Base-by-base conservation (phyloP, 2,888 invertebrate genomes). In the Aporophyla lueneburgensis region DNA sequence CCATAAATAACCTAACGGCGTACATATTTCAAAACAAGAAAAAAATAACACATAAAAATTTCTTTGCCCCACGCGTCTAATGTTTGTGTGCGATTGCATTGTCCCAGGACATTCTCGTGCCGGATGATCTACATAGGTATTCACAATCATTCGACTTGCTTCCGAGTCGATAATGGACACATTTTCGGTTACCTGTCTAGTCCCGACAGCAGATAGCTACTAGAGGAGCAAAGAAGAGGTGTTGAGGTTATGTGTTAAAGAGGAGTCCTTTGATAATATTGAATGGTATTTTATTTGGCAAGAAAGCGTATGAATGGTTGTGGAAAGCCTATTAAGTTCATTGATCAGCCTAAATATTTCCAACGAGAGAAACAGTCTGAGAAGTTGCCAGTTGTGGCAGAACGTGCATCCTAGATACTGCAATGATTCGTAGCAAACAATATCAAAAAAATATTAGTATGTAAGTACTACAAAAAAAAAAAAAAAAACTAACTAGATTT, bases 1-100 rank as follows among this genome's bases (percentile, higher is more conserved):
- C 95, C 93, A 96, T 96, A 96, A 96, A 96, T 96, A 96, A 95
- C 92, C 91, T 94, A 96, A 96, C 95, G 95, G 95, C 93, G 95
- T 93, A 95, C 96, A 96, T 96, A 96, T 96, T 96, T 96, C 96
- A 96, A 96, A 96, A 96, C 96, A 96, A 96, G 93, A 94, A 95
- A 95, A 94, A 94, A 95, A 95, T 93, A 94, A 95, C 94, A 96
- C 95, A 96, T 95, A 96, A 96, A 95, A 96, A 91, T 91, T 95
- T 95, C 95, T 95, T 95, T 93, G 92, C 93, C 94, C 95, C 94
- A 93, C 94, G 95, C 94, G 92, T 95, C 95, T 96, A 96, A 95
- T 95, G 94, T 92, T 90, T 87, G 89, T 76, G 90, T 73, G 85
- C 83, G 93, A 93, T 93, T 93, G 91, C 96, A 92, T 88, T 94